Base-by-base conservation (phyloP, 1,140 invertebrate genomes). In the Halesus radiatus region DNA sequence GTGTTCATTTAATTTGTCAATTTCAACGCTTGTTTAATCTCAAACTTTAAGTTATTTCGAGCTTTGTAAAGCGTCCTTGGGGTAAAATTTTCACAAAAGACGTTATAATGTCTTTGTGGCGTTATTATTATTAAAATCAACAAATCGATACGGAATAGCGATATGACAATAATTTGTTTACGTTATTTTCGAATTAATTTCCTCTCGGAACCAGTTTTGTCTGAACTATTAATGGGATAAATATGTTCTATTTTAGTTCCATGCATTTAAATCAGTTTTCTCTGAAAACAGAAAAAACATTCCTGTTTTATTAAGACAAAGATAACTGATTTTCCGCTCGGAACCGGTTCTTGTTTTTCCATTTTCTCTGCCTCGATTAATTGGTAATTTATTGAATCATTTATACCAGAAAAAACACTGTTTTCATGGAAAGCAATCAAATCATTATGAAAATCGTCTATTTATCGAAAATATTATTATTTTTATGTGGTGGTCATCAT, bases 201-300 rank as follows among this genome's bases (percentile, higher is more conserved):
- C 0, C 54, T 82, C 72, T 29, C 5, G n/a, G n/a, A 58, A 58
- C 22, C 15, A 58, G 22, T 58, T n/a, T 20, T 8, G 20, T 58
- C 54, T 22, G 54, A 58, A 20, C 54, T 20, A 22, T 58, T 58
- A 20, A 20, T 58, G 54, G 54, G 22, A 18, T 6, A 58, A 16
- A 23, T 23, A 64, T 16, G 53, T 64, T 62, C 58, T 62, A 62
- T 62, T 62, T 23, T 64, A 26, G 23, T 32, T 64, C 10, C 8
- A 20, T 64, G 60, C 20, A 64, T 26, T 64, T 26, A 64, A 64
- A 64, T 64, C 18, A 26, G 60, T 29, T 29, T 58, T 29, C 60
- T 29, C 20, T 23, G 23, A 64, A 64, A 64, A 64, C 13, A 8
- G 13, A 8, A 64, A 15, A 64, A 64, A 64, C 60, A 64, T 64